phyloP scores from a whole-genome alignment of 2,113 vertebrate species.

The Platysternon megacephalum region DNA sequence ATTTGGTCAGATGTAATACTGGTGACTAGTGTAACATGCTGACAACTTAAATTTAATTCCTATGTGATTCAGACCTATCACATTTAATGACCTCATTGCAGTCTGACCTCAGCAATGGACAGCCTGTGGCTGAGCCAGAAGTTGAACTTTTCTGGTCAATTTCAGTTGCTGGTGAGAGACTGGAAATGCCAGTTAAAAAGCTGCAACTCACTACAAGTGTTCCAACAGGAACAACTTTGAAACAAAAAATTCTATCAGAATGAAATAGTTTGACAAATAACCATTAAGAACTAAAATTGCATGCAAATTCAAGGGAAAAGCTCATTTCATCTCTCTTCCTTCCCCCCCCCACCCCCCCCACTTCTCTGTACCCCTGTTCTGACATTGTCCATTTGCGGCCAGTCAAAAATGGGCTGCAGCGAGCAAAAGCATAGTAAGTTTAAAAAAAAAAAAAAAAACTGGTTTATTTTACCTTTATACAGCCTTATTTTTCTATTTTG shows the following conservation, averaged over 20 bases:
- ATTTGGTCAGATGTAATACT: neutral
- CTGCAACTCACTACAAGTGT: neutral
- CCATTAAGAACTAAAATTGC: neutral
- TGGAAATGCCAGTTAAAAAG: neutral
- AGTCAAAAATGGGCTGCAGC: neutral
- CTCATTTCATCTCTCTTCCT: neutral
- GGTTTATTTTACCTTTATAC: neutral
- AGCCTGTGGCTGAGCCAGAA: neutral
- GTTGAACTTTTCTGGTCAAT: neutral
- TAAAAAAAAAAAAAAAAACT: neutral
- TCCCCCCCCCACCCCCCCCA: too few relatives aligned
- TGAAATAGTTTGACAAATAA: neutral
- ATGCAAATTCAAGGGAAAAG: neutral
- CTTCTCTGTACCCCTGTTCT: neutral
- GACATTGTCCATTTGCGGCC: neutral
- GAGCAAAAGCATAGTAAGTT: neutral
- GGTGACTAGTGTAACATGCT: neutral
- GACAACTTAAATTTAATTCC: neutral
- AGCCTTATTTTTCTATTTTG: neutral
- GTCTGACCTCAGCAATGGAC: neutral
- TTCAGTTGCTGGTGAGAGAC: neutral
- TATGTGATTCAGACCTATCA: neutral
- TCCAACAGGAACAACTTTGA: neutral
- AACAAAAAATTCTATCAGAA: neutral
- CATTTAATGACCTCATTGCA: neutral